These are phyloP conservation scores for Epinephelus malabaricus DNA, from an alignment of 2,797 vertebrate genomes.

Conservation along the genomic window DNA sequence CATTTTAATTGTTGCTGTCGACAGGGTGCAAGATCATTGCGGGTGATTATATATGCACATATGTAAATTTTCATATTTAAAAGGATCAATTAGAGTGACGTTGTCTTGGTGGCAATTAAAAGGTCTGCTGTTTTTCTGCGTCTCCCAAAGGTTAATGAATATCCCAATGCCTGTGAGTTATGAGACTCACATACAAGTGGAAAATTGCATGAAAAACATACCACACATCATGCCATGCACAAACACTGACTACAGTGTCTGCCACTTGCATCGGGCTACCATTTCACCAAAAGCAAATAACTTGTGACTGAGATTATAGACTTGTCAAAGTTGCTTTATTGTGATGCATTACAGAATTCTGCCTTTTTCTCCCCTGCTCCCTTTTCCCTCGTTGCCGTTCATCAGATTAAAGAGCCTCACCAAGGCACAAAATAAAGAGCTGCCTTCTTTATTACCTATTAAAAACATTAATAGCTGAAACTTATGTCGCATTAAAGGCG, in stretches of 20 bases:
- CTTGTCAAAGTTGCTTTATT: conserved; percentile 83
- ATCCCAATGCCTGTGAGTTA: conserved; percentile 74
- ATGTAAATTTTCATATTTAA: conserved; percentile 89
- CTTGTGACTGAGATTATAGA: conserved; percentile 80
- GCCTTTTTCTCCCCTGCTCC: conserved; percentile 13
- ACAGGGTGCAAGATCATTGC: conserved; percentile 85
- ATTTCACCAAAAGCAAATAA: conserved; percentile 80
- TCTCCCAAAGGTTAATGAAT: conserved; percentile 88
- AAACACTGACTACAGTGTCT: conserved; percentile 71
- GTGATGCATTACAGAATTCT: conserved; percentile 77
- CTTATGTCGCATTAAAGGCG: conserved; percentile 75
- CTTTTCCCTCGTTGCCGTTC: conserved; percentile 39
- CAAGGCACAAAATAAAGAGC: conserved; percentile 65
- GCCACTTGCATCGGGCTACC: conserved; percentile 60
- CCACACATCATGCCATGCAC: conserved; percentile 64
- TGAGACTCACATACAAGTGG: conserved; percentile 70
- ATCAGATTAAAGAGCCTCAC: conserved; percentile 69
- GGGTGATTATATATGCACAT: conserved; percentile 86
- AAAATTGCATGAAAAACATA: conserved; percentile 80
- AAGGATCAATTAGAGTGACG: conserved; percentile 87
- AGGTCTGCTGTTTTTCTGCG: conserved; percentile 85
- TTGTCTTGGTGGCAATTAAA: conserved; percentile 86
- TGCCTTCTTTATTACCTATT: conserved; percentile 78
- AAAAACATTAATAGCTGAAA: conserved; percentile 77
- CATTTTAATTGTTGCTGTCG: conserved; percentile 85